Base-by-base conservation (phyloP, 2,797 vertebrate species). In the Acipenser transmontanus region DNA sequence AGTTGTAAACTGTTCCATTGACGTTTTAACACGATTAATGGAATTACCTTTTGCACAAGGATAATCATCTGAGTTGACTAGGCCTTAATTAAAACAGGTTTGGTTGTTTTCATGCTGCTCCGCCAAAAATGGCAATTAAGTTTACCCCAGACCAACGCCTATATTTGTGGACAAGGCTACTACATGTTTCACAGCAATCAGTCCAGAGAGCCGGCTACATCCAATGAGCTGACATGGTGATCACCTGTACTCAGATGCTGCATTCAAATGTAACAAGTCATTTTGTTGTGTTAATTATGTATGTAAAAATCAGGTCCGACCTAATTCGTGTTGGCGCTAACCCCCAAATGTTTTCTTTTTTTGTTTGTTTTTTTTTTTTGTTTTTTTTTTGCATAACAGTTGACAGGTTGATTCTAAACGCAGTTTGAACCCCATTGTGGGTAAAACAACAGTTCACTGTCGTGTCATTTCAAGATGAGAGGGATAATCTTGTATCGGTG, bases 211-310 rank as follows among this genome's bases (percentile, higher is more conserved):
- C 66, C 76, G 69, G 77, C 68, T 80, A 78, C 69, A 69, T 72
- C 74, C 76, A 71, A 72, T 78, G 81, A 75, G 81, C 10, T 12
- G 78, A 75, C 34, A 4, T 34, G 34, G 4, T 34, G 34, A 34
- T 34, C 34, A 34, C 76, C 79, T 77, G 79, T 84, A 81, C 69
- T 80, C 57, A 73, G 68, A 74, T 78, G 74, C 63, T 66, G 74
- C 83, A 87, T 92, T 91, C 83, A 91, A 76, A 87, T 90, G 85
- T 85, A 89, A 87, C 80, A 80, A 79, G 80, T 79, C 67, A 80
- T 77, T 82, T 90, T 89, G 86, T 90, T 88, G 85, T 89, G 88
- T 88, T 88, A 91, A 91, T 89, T 84, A 88, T 84, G 83, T 78
- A 86, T 82, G 34, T 34, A 34, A 34, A 34, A 34, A 34, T 34